Evolutionary conservation across 2,888 invertebrate genomes (phyloP), one percentile per base, ranked within the genome.

Genomic region (Malthinus seriepunctatus): DNA sequence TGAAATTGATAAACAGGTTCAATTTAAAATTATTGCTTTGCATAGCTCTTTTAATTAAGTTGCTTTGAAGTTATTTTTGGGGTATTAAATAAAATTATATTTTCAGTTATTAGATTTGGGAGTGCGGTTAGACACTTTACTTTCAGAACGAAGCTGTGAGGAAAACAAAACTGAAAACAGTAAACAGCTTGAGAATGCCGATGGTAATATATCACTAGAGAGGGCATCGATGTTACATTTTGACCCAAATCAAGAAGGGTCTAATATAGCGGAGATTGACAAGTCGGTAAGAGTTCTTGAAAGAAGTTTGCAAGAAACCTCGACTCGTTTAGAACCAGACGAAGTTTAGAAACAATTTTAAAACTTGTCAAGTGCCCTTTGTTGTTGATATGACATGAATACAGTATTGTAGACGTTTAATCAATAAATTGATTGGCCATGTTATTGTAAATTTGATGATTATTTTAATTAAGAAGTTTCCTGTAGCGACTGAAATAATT

Each of bases 91-190:
- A 11, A 47, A 37, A 8, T 39, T 39, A 34, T 49, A 44, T 32
- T 52, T 42, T 10, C 35, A 62, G 62, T 39, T 62, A 42, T 51
- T 51, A n/a, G 55, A 62, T 39, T 52, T 58, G 49, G 49, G 44
- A n/a, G 58, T 31, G 6, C 55, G 55, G 7, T 35, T 62, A 45
- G 58, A 46, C 23, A 32, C 51, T 8, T 12, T 58, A 4, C 51
- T 54, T 31, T 48, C 58, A 14, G 51, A 38, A 46, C 39, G 46
- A 33, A 50, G 9, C 14, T 23, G n/a, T 32, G 52, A 44, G n/a
- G 15, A 2, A 10, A 8, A 37, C 32, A 31, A 6, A 10, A 15
- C 35, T 10, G 34, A 32, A 23, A 10, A 47, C 14, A 39, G 50
- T 31, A 51, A 23, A 50, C 46, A 46, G 11, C 12, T 14, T 23